phyloP scores from a whole-genome alignment of 2,888 invertebrate species.

The Drosophila seclusa region DNA sequence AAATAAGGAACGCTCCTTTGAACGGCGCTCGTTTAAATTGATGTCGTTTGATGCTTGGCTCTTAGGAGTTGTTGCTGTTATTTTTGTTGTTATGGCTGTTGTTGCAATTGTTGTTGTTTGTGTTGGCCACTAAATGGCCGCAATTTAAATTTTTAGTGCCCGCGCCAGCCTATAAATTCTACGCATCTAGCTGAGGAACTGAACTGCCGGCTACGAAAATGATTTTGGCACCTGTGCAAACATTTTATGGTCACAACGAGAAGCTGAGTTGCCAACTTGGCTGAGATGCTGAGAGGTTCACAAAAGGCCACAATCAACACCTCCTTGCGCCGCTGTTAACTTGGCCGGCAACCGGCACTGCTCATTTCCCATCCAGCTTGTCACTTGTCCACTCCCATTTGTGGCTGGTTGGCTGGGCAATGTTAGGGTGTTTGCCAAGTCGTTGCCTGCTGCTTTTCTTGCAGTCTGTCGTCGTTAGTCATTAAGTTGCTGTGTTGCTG shows the following conservation, averaged over 20 bases:
- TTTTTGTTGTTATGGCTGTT: constrained; percentile 8
- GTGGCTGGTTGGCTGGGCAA: neutral
- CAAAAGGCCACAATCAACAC: constrained; percentile 70
- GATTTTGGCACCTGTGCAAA: constrained; percentile 63
- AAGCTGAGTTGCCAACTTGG: constrained; percentile 10
- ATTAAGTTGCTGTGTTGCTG: constrained; percentile 50
- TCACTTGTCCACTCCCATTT: neutral
- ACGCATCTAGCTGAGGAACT: constrained; percentile 45
- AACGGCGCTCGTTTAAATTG: constrained; percentile 71
- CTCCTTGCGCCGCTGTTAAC: constrained; percentile 37
- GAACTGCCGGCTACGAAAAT: constrained; percentile 26
- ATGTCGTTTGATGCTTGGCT: constrained; percentile 57
- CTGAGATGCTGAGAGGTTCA: constrained; percentile 48
- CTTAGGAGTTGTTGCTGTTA: constrained; percentile 10
- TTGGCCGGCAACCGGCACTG: neutral
- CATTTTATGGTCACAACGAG: constrained; percentile 47
- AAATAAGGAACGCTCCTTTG: constrained; percentile 37
- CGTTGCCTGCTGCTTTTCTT: neutral
- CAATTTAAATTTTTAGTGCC: constrained; percentile 78
- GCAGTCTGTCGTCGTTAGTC: constrained; percentile 45
- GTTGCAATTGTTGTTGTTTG: constrained; percentile 20
- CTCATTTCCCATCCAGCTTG: neutral
- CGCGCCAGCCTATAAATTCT: constrained; percentile 66
- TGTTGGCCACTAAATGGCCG: constrained; percentile 67
- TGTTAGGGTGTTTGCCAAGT: constrained; percentile 29